A percentile compares a stretch with the other conserved stretches of the same genome.
Conservation (phyloP, 2,888 invertebrate genomes). For the Drosophila macrospina region DNA sequence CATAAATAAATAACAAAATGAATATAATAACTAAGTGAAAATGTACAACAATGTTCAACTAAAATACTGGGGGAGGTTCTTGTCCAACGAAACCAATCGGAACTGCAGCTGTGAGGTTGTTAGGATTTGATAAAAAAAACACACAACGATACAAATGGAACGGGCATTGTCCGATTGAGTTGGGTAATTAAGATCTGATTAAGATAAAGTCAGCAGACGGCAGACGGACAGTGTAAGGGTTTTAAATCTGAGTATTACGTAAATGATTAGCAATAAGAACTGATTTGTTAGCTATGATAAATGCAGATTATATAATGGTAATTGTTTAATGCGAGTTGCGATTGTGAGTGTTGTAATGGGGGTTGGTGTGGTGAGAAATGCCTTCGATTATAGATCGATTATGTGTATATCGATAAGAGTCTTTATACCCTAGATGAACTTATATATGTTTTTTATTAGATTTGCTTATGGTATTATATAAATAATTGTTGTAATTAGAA, state of each 20-base stretch:
- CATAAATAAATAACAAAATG: conserved; percentile 72
- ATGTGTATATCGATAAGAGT: too few species aligned
- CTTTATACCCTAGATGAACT: too few species aligned
- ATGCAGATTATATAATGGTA: conserved; percentile 1
- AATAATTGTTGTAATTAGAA: too few species aligned
- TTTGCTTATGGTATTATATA: too few species aligned
- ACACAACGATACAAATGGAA: neutral
- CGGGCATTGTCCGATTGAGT: conserved; percentile 16
- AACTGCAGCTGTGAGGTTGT: conserved; percentile 40
- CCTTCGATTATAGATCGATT: too few species aligned
- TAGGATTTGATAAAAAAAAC: neutral
- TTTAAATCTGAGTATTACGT: conserved; percentile 33
- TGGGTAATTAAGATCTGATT: conserved; percentile 61
- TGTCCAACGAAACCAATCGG: conserved; percentile 19
- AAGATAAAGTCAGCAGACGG: conserved; percentile 30
- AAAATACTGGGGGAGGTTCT: conserved; percentile 7
- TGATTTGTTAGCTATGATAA: conserved; percentile 35
- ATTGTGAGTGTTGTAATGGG: neutral
- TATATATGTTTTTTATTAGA: too few species aligned
- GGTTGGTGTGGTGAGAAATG: too few species aligned
- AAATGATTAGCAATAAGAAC: conserved; percentile 37
- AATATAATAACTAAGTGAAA: conserved; percentile 75
- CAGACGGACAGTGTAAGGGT: neutral
- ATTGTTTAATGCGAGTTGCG: conserved; percentile 1
- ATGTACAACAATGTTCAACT: conserved; percentile 31